Percentiles rank a stretch among this genome's conserved stretches.
Conservation (phyloP, 2,113 vertebrate species). For the Pygoscelis adeliae region DNA sequence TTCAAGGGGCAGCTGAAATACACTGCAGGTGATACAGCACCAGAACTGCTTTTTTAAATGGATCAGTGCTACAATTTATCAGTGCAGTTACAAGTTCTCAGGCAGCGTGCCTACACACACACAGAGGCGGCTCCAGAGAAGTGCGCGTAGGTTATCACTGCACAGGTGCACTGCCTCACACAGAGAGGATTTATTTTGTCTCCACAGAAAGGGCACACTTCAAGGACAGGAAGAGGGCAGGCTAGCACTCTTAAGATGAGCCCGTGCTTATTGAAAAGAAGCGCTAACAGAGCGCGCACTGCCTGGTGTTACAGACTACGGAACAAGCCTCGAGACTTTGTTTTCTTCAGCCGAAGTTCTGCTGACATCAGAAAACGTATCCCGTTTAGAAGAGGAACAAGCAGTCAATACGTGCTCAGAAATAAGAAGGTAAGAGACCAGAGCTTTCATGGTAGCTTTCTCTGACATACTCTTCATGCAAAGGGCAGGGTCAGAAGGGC, state of each 20-base stretch:
- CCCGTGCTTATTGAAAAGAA: neutral
- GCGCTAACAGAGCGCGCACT: accelerated
- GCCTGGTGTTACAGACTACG: accelerated
- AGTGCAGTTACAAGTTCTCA: neutral
- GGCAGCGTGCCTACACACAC: accelerated
- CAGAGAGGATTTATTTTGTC: neutral
- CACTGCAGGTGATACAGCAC: neutral
- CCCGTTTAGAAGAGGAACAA: neutral
- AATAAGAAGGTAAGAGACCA: neutral
- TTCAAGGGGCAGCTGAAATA: neutral
- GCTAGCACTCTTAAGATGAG: neutral
- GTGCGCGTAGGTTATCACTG: neutral
- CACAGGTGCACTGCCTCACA: neutral
- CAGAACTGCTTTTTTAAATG: neutral
- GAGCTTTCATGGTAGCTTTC: neutral
- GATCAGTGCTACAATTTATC: neutral
- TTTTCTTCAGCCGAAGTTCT: neutral
- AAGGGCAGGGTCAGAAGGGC: neutral
- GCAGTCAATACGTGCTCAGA: neutral
- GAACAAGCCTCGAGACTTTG: neutral
- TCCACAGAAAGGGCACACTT: neutral
- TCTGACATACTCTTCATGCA: neutral
- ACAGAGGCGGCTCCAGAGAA: neutral
- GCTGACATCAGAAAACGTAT: neutral
- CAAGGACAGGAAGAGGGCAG: neutral